Conservation (phyloP, 2,113 vertebrate genomes). For the Heterochromis multidens region DNA sequence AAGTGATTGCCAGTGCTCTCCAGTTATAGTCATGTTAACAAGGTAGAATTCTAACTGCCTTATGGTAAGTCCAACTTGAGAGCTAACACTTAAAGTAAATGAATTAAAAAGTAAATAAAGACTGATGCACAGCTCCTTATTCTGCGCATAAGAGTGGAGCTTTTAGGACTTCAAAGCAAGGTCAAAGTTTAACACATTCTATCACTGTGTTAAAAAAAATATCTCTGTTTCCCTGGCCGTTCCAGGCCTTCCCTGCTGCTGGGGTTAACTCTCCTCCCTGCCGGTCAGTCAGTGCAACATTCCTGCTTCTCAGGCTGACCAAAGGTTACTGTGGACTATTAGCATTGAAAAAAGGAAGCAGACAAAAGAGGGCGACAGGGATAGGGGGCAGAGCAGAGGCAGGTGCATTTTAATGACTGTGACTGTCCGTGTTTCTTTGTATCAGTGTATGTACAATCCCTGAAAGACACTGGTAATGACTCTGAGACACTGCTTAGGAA, state of each 20-base stretch:
- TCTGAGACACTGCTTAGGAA: not conserved
- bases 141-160: not conserved
- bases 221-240: not conserved
- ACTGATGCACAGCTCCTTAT: not conserved
- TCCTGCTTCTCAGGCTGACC: slow-evolving; percentile 27
- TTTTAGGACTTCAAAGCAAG: not conserved
- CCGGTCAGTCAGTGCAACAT: not conserved
- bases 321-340: slow-evolving; percentile 29
- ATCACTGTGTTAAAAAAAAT: not conserved
- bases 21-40: not conserved
- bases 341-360: slow-evolving; percentile 29
- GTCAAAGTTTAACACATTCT: slow-evolving; percentile 48
- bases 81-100: not conserved
- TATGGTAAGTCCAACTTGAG: slow-evolving; percentile 5
- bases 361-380: slow-evolving; percentile 3
- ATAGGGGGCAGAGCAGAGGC: slow-evolving; percentile 20
- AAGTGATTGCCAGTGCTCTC: not conserved
- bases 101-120: slow-evolving; percentile 29
- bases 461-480: not conserved
- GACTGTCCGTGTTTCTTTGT: not conserved
- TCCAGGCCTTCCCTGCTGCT: not conserved
- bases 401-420: slow-evolving; percentile 55
- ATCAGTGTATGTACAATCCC: not conserved
- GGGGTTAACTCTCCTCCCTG: not conserved
- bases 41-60: not conserved